A percentile compares a stretch with the other conserved stretches of the same genome.
These are phyloP conservation scores for Gandaritis pyraliata DNA, from an alignment of 2,888 invertebrate genomes.

Conservation along the genomic window DNA sequence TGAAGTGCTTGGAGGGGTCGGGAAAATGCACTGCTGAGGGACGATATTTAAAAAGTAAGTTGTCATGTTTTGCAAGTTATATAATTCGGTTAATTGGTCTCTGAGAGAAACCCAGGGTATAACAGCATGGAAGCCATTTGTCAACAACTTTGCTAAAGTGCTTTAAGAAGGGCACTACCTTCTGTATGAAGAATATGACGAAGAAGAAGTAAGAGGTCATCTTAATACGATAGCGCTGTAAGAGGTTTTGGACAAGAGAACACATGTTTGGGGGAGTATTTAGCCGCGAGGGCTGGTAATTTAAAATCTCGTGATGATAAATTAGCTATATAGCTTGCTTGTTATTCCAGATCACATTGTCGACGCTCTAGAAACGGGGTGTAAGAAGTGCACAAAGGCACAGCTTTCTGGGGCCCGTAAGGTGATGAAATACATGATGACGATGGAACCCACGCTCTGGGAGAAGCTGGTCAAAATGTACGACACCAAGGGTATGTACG, in stretches of 20 bases:
- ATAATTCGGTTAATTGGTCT: too few species aligned
- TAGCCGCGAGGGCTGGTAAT: too few species aligned
- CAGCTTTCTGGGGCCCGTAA: conserved; percentile 66
- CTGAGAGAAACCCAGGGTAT: too few species aligned
- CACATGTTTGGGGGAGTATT: too few species aligned
- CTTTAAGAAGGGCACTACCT: too few species aligned
- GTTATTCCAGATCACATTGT: conserved; percentile 64
- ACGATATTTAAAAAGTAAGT: conserved; percentile 88
- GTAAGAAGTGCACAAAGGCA: conserved; percentile 64
- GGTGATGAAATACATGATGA: conserved; percentile 69
- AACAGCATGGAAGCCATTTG: too few species aligned
- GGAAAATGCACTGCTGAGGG: conserved; percentile 89
- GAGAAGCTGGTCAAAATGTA: conserved; percentile 67
- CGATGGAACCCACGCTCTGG: conserved; percentile 67
- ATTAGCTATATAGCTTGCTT: neutral
- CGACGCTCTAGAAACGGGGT: conserved; percentile 73
- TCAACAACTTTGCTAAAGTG: too few species aligned
- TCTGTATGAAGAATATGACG: too few species aligned
- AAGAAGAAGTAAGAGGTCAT: too few species aligned
- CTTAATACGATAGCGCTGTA: too few species aligned
- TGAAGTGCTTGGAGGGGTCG: conserved; percentile 87
- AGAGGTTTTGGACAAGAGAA: too few species aligned
- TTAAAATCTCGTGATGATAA: neutral
- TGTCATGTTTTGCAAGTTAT: too few species aligned
- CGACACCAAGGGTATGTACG: conserved; percentile 66